Base-by-base conservation (phyloP, 2,888 invertebrate species). In the Phragmatobia fuliginosa region DNA sequence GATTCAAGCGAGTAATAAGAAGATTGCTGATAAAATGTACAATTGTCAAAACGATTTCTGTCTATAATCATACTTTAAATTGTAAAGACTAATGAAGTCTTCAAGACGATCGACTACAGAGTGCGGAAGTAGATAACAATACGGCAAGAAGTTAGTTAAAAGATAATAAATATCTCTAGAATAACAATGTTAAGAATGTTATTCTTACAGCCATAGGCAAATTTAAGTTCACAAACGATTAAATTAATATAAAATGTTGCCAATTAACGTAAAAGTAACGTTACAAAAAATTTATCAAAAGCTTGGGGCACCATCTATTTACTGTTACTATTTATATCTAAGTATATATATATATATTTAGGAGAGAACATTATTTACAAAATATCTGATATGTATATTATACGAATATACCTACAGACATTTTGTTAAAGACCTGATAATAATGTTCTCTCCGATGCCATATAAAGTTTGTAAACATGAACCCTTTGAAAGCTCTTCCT, bases 1-100 rank as follows among this genome's bases (percentile, higher is more conserved):
- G 68, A 75, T 79, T 78, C 63, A 56, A 56, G 36, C 49, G 21
- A 32, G 49, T 49, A 63, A 63, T 49, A 49, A 63, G 32, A 63
- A 49, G 49, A 63, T 63, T 63, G 32, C 21, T 49, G 45, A 49
- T 63, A 49, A 49, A 49, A 63, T 63, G n/a, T 25, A 25, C 49
- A 63, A 49, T 32, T 41, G 49, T 32, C 63, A 49, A 45, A 63
- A 45, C 32, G 25, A 49, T 25, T 41, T 41, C 41, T 49, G 32
- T 56, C 56, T 56, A 56, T 14, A 56, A 56, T 56, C 6, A 16
- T 56, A 28, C 56, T 28, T 14, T 56, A 28, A 14, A 11, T 16
- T 56, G 56, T 56, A 4, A 2, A 49, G 49, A 49, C 45, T n/a
- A n/a, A n/a, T n/a, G n/a, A n/a, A n/a, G n/a, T n/a, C n/a, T 25